Evolutionary conservation across 2,113 vertebrate genomes (phyloP).

Genomic region (Phoxinus phoxinus): DNA sequence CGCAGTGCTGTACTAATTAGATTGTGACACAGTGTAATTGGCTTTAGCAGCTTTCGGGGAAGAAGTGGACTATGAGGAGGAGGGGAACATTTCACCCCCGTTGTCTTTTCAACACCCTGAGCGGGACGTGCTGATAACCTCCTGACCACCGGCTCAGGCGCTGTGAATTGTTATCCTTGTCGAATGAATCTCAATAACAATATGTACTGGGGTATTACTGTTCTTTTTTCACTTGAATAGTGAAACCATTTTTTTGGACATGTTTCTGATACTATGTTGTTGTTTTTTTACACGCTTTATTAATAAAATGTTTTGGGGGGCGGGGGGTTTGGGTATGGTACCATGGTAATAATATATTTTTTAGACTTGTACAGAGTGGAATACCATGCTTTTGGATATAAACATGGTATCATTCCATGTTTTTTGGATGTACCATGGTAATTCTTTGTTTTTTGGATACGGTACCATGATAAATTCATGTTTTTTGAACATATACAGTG

Average conservation of each 20-base stretch:
- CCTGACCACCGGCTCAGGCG: background rate
- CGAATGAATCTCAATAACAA: background rate
- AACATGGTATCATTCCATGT: background rate
- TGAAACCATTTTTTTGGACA: background rate
- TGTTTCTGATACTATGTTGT: no score
- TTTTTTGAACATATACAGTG: background rate
- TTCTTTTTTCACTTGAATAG: background rate
- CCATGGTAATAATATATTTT: background rate
- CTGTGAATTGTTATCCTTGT: background rate
- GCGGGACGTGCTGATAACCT: background rate
- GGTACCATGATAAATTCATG: background rate
- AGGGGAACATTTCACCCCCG: background rate
- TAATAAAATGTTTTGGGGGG: no score
- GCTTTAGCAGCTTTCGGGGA: slow-evolving; percentile 52
- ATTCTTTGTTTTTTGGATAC: background rate
- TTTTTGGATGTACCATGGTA: background rate
- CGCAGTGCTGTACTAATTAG: slow-evolving; percentile 57
- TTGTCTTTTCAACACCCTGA: background rate
- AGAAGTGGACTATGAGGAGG: slow-evolving; percentile 34
- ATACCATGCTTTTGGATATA: background rate
- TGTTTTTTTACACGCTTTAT: no score
- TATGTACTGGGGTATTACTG: background rate
- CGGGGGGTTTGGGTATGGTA: no score
- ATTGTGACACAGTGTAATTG: slow-evolving; percentile 58
- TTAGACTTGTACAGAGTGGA: background rate